A percentile compares a stretch with the other conserved stretches of the same genome.
Evolutionary conservation across 64 coral and sea anemone genomes (phyloP).

Genomic region (Platygyra sinensis): DNA sequence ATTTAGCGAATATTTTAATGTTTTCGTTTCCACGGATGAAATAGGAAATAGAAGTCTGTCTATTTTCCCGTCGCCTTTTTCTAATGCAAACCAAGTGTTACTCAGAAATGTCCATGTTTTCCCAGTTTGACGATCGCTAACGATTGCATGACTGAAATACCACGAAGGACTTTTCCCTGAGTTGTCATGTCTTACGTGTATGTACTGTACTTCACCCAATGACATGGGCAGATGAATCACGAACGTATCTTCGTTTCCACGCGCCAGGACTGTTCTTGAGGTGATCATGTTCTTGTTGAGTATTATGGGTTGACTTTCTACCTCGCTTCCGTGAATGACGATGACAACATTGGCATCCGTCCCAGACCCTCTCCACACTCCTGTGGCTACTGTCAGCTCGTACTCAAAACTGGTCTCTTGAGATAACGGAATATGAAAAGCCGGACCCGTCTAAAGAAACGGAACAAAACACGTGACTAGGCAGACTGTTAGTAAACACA

Average conservation of each 20-base stretch:
- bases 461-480: not conserved
- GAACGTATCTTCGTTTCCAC: slow-evolving; percentile 53
- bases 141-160: slow-evolving; percentile 23
- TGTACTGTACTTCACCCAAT: slow-evolving; percentile 35
- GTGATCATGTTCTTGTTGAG: slow-evolving; percentile 28
- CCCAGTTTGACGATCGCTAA: slow-evolving; percentile 11
- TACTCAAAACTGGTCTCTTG: slow-evolving; percentile 9
- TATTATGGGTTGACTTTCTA: slow-evolving; percentile 32
- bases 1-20: slow-evolving; percentile 24
- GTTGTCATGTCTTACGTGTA: slow-evolving; percentile 67
- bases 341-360: slow-evolving; percentile 48
- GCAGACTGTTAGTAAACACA: too few relatives aligned
- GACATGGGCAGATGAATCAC: slow-evolving; percentile 18
- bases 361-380: slow-evolving; percentile 50
- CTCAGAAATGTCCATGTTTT: slow-evolving; percentile 29
- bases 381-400: slow-evolving; percentile 38
- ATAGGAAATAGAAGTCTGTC: slow-evolving; percentile 32
- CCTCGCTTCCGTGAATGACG: slow-evolving; percentile 50
- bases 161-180: slow-evolving; percentile 44
- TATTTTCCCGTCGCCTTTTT: slow-evolving; percentile 39
- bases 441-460: slow-evolving; percentile 41
- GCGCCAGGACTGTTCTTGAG: slow-evolving; percentile 31
- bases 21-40: not conserved
- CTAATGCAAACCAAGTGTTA: slow-evolving; percentile 47
- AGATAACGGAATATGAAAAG: slow-evolving; percentile 4